A percentile compares a stretch with the other conserved stretches of the same genome.
Conservation (phyloP, 2,888 invertebrate genomes). For the Gastrophysa polygoni region DNA sequence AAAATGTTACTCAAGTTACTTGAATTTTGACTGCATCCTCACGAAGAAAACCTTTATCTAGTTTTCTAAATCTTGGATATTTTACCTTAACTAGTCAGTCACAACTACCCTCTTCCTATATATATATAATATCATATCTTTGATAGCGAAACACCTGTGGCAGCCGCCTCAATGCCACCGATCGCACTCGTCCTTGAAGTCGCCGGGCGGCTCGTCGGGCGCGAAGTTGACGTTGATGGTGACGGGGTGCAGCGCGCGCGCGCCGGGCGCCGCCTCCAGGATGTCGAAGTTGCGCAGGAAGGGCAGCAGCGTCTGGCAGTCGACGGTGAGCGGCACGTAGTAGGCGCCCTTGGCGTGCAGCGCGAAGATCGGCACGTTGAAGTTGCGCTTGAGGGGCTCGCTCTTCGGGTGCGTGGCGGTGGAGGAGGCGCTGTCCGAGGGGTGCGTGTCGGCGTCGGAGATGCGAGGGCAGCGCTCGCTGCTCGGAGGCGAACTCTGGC, state of each 20-base stretch:
- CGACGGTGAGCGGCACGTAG: constrained; percentile 86
- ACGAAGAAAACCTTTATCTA: too few species aligned
- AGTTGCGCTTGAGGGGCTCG: constrained; percentile 44
- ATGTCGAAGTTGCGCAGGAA: constrained; percentile 69
- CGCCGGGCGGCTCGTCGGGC: constrained; percentile 37
- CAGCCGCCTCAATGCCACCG: constrained; percentile 33
- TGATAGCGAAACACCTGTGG: too few species aligned
- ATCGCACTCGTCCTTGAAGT: constrained; percentile 42
- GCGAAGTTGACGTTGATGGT: constrained; percentile 87
- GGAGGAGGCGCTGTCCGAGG: constrained; percentile 48
- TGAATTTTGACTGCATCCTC: too few species aligned
- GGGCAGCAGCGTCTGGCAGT: constrained; percentile 73
- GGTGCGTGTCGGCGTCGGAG: constrained; percentile 50
- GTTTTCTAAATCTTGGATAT: too few species aligned
- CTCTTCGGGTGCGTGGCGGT: constrained; percentile 28
- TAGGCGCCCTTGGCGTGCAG: constrained; percentile 87
- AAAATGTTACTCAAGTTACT: too few species aligned
- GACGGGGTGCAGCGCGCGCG: constrained; percentile 79
- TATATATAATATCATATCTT: too few species aligned
- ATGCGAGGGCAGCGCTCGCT: constrained; percentile 53
- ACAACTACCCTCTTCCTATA: too few species aligned
- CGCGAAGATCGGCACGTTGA: constrained; percentile 85
- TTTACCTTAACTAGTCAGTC: too few species aligned
- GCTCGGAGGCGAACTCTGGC: constrained; percentile 54
- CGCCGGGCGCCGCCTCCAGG: constrained; percentile 63